Percentiles rank a stretch among this genome's conserved stretches.
phyloP scores from a whole-genome alignment of 1,140 invertebrate genomes.

The Ladona fulva region DNA sequence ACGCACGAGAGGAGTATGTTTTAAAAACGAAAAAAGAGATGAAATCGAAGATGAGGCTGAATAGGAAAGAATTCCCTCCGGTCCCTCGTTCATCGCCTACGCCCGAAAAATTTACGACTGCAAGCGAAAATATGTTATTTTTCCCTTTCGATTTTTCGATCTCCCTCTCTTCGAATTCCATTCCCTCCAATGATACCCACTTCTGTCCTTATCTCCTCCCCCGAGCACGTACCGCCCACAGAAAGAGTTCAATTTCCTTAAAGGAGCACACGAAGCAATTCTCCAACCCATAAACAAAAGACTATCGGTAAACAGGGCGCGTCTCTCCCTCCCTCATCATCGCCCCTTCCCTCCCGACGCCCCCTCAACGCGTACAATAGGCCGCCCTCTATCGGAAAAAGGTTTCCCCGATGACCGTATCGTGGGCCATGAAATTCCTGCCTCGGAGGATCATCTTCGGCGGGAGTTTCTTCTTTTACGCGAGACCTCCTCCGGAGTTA shows the following conservation, averaged over 20 bases:
- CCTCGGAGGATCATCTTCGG: not conserved
- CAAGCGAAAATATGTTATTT: too few species aligned
- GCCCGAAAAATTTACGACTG: not conserved
- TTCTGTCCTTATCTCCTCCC: not conserved
- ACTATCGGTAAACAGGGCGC: not conserved
- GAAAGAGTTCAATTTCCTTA: not conserved
- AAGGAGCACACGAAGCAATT: not conserved
- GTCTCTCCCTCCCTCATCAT: not conserved
- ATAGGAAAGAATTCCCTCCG: not conserved
- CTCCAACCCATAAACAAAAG: not conserved
- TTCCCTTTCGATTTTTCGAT: not conserved
- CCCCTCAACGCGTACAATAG: not conserved
- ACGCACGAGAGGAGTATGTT: too few species aligned
- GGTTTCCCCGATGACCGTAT: not conserved
- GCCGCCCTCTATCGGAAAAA: not conserved
- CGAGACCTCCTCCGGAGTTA: too few species aligned
- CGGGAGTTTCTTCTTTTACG: not conserved
- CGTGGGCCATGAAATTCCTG: not conserved
- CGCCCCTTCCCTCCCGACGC: not conserved
- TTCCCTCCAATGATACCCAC: not conserved
- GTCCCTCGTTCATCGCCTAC: not conserved
- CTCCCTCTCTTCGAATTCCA: not conserved
- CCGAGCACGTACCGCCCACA: not conserved
- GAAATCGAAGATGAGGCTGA: too few species aligned
- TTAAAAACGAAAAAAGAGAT: too few species aligned